These are phyloP conservation scores for Scalopus aquaticus DNA, from an alignment of 2,113 vertebrate species.

Conservation along the genomic window DNA sequence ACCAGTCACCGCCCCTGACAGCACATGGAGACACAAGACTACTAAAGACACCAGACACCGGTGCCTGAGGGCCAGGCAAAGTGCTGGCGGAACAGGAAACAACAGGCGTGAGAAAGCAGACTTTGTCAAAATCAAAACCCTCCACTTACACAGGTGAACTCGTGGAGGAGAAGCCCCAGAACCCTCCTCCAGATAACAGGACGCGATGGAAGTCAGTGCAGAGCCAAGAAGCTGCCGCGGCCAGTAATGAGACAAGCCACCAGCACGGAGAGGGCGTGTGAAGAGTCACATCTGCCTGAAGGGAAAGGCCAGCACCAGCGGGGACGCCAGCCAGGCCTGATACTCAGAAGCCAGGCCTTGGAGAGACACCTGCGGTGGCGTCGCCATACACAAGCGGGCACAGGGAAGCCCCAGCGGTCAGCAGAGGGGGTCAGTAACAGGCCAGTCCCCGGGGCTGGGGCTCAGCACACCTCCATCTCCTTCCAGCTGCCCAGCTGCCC, in stretches of 20 bases:
- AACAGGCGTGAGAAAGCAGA: not conserved
- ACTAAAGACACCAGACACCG: not conserved
- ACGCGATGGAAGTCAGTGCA: not conserved
- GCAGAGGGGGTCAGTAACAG: not conserved
- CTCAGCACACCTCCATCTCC: too few species aligned
- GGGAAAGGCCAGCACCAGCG: not conserved
- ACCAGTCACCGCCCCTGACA: too few species aligned
- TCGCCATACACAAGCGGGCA: not conserved
- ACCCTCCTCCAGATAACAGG: not conserved
- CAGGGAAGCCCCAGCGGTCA: not conserved
- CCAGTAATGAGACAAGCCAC: not conserved
- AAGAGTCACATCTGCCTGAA: too few species aligned
- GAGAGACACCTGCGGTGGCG: not conserved
- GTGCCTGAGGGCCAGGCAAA: too few species aligned
- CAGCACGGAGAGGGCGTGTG: not conserved
- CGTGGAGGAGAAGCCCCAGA: not conserved
- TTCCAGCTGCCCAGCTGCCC: rapidly evolving
- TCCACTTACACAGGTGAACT: not conserved
- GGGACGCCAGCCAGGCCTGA: not conserved
- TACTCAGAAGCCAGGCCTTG: not conserved
- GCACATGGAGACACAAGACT: too few species aligned
- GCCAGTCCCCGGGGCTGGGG: too few species aligned
- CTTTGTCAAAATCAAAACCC: not conserved
- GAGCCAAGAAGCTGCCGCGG: not conserved
- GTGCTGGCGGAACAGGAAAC: not conserved